Base-by-base conservation (phyloP, 2,888 invertebrate genomes). In the Graphium colonna region DNA sequence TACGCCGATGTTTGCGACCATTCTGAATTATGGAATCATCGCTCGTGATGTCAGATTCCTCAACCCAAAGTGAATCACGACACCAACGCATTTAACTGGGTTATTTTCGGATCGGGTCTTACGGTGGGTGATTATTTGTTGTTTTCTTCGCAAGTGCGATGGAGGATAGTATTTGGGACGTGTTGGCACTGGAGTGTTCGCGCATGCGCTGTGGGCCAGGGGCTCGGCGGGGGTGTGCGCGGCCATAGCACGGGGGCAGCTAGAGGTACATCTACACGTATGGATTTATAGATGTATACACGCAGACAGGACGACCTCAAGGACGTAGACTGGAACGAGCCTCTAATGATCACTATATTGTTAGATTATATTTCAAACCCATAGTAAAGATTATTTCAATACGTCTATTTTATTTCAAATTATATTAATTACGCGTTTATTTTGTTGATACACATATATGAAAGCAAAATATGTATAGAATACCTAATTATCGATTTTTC, bases 211-310 rank as follows among this genome's bases (percentile, higher is more conserved):
- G 61, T 75, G 46, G 21, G 53, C 43, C 59, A 73, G 80, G 75
- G 86, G 89, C 87, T 65, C 79, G 86, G 57, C 75, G 78, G 82
- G 85, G 88, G 82, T 83, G 83, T 75, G 74, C 73, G 74, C 74
- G 64, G 69, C 72, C 69, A 81, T 84, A 85, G 84, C 84, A 71
- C 79, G 80, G 77, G 79, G 77, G 75, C 69, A 57, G 59, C 60
- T 58, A 51, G 71, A 73, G 64, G 68, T 76, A 71, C 65, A 69
- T 50, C 54, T 59, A 16, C n/a, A n/a, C n/a, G n/a, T n/a, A n/a
- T n/a, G n/a, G n/a, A n/a, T n/a, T n/a, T 46, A 48, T 56, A 64
- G 46, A 43, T 62, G 59, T 56, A 38, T 60, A 54, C 8, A 33
- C 9, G 8, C 33, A 33, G 50, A 45, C 36, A 48, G 56, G 57